phyloP scores from a whole-genome alignment of 1,140 invertebrate genomes.

The Drosophila carrolli region DNA sequence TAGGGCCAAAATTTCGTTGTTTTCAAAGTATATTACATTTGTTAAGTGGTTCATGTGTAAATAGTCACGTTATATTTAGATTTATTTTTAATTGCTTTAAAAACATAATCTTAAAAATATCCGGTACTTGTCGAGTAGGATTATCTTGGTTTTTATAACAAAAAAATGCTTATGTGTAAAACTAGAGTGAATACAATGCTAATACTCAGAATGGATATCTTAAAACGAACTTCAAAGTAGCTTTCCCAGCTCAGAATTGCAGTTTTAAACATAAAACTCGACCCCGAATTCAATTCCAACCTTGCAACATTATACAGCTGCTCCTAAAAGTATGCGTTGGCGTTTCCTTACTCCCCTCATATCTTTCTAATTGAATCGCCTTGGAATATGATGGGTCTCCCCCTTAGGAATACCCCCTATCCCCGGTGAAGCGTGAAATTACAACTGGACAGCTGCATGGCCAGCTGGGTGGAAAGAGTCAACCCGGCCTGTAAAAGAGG shows the following conservation, averaged over 20 bases:
- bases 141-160: no score
- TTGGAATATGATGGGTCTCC: conserved; percentile 13
- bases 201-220: background rate
- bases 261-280: no score
- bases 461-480: conserved; percentile 20
- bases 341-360: conserved; percentile 4
- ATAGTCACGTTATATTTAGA: no score
- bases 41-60: no score
- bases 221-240: background rate
- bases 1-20: no score
- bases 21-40: no score
- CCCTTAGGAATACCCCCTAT: background rate
- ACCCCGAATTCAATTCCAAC: background rate
- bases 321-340: conserved; percentile 63
- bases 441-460: conserved; percentile 32
- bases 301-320: background rate
- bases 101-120: no score
- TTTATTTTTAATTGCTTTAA: no score
- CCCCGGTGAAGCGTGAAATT: conserved; percentile 46
- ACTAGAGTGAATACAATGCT: background rate
- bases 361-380: conserved; percentile 42
- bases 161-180: no score
- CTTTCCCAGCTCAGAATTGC: background rate
- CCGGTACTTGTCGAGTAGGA: no score
- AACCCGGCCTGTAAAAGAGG: conserved; percentile 12